Percentiles rank a stretch among this genome's conserved stretches.
Conservation (phyloP, 2,888 invertebrate species). For the Epinotia nisella region DNA sequence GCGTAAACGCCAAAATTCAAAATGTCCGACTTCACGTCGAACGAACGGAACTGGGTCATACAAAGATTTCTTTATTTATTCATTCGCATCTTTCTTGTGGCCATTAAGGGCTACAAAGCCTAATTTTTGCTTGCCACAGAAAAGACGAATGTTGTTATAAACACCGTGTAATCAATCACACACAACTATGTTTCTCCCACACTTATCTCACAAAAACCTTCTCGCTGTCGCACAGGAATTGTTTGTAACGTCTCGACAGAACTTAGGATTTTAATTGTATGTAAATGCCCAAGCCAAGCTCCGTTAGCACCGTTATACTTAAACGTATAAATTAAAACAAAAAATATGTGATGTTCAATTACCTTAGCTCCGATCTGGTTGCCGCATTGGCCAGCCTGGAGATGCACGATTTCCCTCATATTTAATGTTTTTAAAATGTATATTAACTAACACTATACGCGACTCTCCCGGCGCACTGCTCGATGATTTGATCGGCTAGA, state of each 20-base stretch:
- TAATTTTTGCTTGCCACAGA: no score
- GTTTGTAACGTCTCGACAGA: slow-evolving; percentile 26
- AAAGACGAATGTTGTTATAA: no score
- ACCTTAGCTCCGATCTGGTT: slow-evolving; percentile 91
- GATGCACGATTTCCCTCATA: slow-evolving; percentile 94
- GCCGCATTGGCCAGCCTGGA: slow-evolving; percentile 93
- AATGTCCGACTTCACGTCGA: slow-evolving; percentile 54
- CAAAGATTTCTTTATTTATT: no score
- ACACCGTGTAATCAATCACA: slow-evolving; percentile 44
- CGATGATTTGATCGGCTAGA: slow-evolving; percentile 72
- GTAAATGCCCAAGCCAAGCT: slow-evolving; percentile 43
- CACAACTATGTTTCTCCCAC: slow-evolving; percentile 53
- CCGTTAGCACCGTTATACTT: slow-evolving; percentile 50
- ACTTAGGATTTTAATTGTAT: slow-evolving; percentile 42
- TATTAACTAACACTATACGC: slow-evolving; percentile 78
- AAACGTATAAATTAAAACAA: neutral
- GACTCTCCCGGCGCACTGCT: slow-evolving; percentile 76
- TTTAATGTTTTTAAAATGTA: slow-evolving; percentile 70
- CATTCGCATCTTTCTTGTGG: no score
- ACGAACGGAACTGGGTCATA: slow-evolving; percentile 55
- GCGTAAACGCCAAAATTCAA: slow-evolving; percentile 61
- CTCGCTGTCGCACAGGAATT: slow-evolving; percentile 45
- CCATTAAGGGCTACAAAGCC: no score
- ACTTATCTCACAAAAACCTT: slow-evolving; percentile 46
- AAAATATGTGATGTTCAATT: slow-evolving; percentile 43